Conservation (phyloP, 2,797 vertebrate species). For the Astyanax mexicanus region DNA sequence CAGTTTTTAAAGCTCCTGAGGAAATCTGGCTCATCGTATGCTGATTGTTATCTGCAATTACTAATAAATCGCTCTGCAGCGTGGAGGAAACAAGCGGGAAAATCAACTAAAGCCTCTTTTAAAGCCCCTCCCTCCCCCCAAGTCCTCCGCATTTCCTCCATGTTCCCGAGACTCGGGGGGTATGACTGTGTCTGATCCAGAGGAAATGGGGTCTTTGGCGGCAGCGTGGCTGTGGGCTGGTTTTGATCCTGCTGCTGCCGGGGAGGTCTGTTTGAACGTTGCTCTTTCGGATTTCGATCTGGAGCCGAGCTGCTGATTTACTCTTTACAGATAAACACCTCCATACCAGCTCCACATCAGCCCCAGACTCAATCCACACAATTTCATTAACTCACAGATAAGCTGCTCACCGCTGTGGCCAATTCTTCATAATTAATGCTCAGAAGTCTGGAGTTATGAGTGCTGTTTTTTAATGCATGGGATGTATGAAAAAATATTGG, state of each 20-base stretch:
- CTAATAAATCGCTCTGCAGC: constrained; percentile 18
- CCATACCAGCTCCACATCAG: constrained; percentile 35
- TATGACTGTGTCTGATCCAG: constrained; percentile 56
- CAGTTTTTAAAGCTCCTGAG: not conserved
- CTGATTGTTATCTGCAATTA: constrained; percentile 2
- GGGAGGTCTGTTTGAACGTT: constrained; percentile 67
- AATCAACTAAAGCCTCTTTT: not conserved
- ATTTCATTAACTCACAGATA: constrained; percentile 16
- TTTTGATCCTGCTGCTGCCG: constrained; percentile 70
- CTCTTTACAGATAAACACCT: constrained; percentile 42
- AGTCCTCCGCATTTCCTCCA: constrained; percentile 48
- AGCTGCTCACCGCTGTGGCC: constrained; percentile 3
- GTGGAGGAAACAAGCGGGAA: constrained; percentile 11
- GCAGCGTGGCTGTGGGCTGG: constrained; percentile 54
- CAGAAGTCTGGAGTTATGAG: not conserved
- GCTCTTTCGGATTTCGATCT: constrained; percentile 57
- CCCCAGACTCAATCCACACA: too few relatives aligned
- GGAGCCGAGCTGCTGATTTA: constrained; percentile 45
- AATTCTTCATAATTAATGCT: not conserved
- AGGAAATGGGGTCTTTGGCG: constrained; percentile 53
- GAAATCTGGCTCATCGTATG: not conserved
- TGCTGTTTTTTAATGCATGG: not conserved
- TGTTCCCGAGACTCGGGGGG: constrained; percentile 25
- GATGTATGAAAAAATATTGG: too few relatives aligned
- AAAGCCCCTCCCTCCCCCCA: not conserved